Evolutionary conservation across 2,113 vertebrate genomes (phyloP).

Genomic region (Calonectris borealis): DNA sequence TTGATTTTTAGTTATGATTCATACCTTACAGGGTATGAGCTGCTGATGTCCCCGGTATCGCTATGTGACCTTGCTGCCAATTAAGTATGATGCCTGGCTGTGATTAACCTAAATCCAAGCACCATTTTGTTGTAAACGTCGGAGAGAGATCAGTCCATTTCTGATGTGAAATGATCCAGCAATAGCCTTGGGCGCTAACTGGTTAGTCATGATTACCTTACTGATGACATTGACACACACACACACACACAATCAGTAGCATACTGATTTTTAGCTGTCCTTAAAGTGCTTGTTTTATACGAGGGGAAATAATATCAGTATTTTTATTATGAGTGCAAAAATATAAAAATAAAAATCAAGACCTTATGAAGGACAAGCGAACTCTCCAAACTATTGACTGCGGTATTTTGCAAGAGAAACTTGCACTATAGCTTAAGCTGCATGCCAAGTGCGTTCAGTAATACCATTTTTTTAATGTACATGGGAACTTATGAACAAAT

Average conservation of each 20-base stretch:
- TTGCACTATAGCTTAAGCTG: background rate
- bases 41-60: background rate
- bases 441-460: background rate
- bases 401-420: background rate
- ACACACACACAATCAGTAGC: background rate
- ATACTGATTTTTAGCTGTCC: background rate
- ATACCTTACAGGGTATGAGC: accelerated
- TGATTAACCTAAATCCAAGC: background rate
- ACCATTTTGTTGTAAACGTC: background rate
- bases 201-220: background rate
- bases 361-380: background rate
- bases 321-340: background rate
- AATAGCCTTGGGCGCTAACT: background rate
- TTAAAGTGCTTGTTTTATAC: background rate
- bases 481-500: background rate
- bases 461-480: background rate
- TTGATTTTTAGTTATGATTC: background rate
- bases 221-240: background rate
- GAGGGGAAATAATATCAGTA: background rate
- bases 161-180: background rate
- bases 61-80: background rate
- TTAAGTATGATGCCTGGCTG: background rate
- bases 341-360: background rate
- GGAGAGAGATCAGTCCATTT: background rate
- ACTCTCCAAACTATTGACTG: constrained; percentile 15